These are phyloP conservation scores for Urophycis tenuis DNA, from an alignment of 2,797 vertebrate species.

Conservation along the genomic window DNA sequence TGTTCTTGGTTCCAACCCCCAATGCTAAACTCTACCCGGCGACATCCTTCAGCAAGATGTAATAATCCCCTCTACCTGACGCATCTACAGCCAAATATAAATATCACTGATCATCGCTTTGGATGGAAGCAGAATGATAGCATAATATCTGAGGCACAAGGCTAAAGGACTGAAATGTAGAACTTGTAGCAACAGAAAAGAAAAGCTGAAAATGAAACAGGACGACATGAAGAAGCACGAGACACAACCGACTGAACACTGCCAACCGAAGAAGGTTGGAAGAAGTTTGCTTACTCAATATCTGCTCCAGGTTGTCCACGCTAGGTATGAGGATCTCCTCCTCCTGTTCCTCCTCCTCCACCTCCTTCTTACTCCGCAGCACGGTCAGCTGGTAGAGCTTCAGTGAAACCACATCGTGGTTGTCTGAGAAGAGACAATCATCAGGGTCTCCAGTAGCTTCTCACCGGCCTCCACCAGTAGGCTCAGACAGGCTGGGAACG, in stretches of 20 bases:
- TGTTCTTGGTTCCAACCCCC: neutral
- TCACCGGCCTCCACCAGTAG: too few relatives aligned
- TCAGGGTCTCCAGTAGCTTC: too few relatives aligned
- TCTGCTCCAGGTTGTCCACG: slow-evolving; percentile 86
- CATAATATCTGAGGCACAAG: too few relatives aligned
- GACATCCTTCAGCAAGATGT: neutral
- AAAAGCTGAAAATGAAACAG: neutral
- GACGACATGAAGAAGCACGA: neutral
- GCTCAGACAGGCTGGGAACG: too few relatives aligned
- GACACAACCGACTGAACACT: neutral
- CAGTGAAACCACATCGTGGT: slow-evolving; percentile 90
- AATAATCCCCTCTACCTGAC: neutral
- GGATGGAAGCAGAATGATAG: neutral
- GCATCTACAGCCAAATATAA: neutral
- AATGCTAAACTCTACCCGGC: neutral
- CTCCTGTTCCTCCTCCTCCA: slow-evolving; percentile 73
- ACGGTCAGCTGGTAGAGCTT: slow-evolving; percentile 93
- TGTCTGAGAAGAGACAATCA: slow-evolving; percentile 67
- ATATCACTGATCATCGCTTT: neutral
- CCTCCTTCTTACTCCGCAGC: slow-evolving; percentile 76
- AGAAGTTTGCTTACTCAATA: slow-evolving; percentile 58
- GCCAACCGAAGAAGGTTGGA: neutral
- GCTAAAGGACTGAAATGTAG: neutral
- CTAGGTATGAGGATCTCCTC: slow-evolving; percentile 85
- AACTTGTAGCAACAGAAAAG: neutral